phyloP scores from a whole-genome alignment of 2,113 vertebrate species.

The Hydropotes inermis region DNA sequence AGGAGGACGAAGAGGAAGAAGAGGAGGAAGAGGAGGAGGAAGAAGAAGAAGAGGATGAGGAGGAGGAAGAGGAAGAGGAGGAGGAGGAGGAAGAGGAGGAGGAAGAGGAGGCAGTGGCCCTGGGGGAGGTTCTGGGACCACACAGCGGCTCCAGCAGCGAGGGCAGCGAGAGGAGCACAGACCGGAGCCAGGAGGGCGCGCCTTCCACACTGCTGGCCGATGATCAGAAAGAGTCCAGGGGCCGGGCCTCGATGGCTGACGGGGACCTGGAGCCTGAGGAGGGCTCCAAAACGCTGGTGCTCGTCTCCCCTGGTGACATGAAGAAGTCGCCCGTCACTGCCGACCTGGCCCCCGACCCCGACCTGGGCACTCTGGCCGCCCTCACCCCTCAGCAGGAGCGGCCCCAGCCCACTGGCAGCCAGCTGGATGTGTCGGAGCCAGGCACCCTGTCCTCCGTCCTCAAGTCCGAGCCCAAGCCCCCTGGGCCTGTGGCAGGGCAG shows the following conservation, averaged over 20 bases:
- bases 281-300: conserved; percentile 94
- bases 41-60: not conserved
- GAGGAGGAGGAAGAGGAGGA: conserved; percentile 57
- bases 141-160: conserved; percentile 91
- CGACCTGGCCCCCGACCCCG: conserved; percentile 85
- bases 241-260: conserved; percentile 87
- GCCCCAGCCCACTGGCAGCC: conserved; percentile 83
- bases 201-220: conserved; percentile 94
- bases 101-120: conserved; percentile 80
- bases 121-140: conserved; percentile 83
- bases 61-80: accelerated
- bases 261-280: conserved; percentile 94
- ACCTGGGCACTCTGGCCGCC: conserved; percentile 86
- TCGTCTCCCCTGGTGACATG: conserved; percentile 96
- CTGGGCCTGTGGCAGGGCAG: conserved; percentile 74
- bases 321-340: conserved; percentile 89
- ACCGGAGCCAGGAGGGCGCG: conserved; percentile 92
- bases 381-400: conserved; percentile 86
- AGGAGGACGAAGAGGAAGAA: not conserved
- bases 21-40: conserved; percentile 37
- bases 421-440: conserved; percentile 88
- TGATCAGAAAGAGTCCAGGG: conserved; percentile 88
- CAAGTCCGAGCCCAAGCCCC: conserved; percentile 89
- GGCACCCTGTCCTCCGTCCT: conserved; percentile 90
- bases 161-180: conserved; percentile 91